Evolutionary conservation across 2,797 vertebrate genomes (phyloP).

Genomic region (Oryzias dopingdopingensis): DNA sequence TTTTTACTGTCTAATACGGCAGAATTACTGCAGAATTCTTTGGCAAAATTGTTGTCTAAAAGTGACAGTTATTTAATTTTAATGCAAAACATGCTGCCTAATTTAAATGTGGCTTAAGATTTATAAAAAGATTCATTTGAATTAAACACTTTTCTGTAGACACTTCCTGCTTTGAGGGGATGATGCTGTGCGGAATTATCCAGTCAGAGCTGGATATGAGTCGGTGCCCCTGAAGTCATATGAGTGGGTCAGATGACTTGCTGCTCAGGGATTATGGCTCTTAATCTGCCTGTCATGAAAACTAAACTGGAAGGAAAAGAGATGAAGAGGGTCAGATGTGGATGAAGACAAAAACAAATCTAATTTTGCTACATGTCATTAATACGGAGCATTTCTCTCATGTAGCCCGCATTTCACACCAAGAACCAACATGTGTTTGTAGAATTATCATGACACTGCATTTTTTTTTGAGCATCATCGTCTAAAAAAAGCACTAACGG

Average conservation of each 20-base stretch:
- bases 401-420: too few relatives aligned
- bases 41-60: conserved; percentile 10
- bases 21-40: conserved; percentile 6
- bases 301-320: conserved; percentile 28
- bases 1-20: conserved; percentile 9
- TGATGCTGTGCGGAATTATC: background rate
- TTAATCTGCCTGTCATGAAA: conserved; percentile 65
- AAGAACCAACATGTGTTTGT: too few relatives aligned
- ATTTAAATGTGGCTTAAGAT: too few relatives aligned
- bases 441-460: too few relatives aligned
- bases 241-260: conserved; percentile 52
- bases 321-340: conserved; percentile 14
- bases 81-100: too few relatives aligned
- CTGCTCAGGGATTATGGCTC: conserved; percentile 58
- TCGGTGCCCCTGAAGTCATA: background rate
- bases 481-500: too few relatives aligned
- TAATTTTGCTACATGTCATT: too few relatives aligned
- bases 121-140: too few relatives aligned
- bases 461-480: too few relatives aligned
- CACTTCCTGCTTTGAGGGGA: conserved; percentile 13
- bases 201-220: conserved; percentile 14
- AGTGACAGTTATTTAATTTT: conserved; percentile 25
- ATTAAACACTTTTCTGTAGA: background rate
- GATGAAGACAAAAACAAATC: conserved; percentile 6
- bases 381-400: too few relatives aligned